phyloP scores from a whole-genome alignment of 1,140 invertebrate genomes.

The Diorhabda sublineata region DNA sequence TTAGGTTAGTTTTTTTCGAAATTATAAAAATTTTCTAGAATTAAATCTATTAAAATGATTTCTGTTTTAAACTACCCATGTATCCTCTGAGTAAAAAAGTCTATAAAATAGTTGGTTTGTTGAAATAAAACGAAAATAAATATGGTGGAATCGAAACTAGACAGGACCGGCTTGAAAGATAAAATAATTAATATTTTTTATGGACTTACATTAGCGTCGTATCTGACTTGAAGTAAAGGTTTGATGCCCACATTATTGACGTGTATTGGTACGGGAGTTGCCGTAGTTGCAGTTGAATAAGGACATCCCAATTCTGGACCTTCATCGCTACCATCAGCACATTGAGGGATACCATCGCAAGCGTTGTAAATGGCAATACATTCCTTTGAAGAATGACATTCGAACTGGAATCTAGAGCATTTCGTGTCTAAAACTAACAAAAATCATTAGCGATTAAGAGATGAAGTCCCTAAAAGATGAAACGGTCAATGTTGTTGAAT shows the following conservation, averaged over 20 bases:
- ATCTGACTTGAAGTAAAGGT: conserved; percentile 10
- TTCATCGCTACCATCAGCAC: conserved; percentile 87
- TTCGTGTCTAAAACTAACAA: conserved; percentile 38
- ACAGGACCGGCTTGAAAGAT: not conserved
- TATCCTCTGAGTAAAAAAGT: no score
- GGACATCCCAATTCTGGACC: conserved; percentile 76
- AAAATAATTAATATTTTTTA: not conserved
- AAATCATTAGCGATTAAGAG: no score
- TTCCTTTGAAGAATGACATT: conserved; percentile 78
- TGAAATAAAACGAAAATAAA: no score
- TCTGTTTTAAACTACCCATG: no score
- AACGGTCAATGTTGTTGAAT: not conserved
- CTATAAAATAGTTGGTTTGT: no score
- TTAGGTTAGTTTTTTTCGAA: no score
- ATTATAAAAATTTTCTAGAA: no score
- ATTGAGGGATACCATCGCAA: conserved; percentile 92
- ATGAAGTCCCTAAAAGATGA: no score
- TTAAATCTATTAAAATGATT: no score
- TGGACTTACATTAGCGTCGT: conserved; percentile 26
- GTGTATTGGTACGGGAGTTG: conserved; percentile 11
- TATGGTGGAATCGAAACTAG: no score
- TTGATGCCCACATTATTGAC: conserved; percentile 10
- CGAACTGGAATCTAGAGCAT: conserved; percentile 81
- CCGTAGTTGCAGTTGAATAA: conserved; percentile 17
- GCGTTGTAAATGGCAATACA: conserved; percentile 95